Conservation (phyloP, 2,888 invertebrate genomes). For the Ptychoptera albimana region DNA sequence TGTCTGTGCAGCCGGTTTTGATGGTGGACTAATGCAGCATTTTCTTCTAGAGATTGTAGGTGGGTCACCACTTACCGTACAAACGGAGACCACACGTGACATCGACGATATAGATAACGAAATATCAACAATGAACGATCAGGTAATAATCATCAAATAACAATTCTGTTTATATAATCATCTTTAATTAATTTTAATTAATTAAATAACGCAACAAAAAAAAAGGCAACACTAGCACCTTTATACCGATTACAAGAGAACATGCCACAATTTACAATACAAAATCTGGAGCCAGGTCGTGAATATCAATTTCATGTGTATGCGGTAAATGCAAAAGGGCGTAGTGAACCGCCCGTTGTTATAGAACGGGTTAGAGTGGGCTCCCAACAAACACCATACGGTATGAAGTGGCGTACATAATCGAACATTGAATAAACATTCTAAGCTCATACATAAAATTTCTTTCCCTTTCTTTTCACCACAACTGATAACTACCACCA, state of each 20-base stretch:
- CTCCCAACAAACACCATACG: slow-evolving; percentile 31
- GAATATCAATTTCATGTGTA: slow-evolving; percentile 66
- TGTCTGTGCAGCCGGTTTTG: slow-evolving; percentile 60
- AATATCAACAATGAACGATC: slow-evolving; percentile 46
- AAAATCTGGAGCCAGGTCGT: slow-evolving; percentile 56
- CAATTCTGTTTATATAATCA: not conserved
- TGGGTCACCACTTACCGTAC: slow-evolving; percentile 33
- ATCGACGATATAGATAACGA: slow-evolving; percentile 34
- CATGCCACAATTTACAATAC: slow-evolving; percentile 53
- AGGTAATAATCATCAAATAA: slow-evolving; percentile 31
- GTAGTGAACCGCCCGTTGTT: slow-evolving; percentile 56
- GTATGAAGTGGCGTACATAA: slow-evolving; percentile 15
- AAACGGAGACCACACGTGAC: slow-evolving; percentile 32
- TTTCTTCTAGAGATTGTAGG: slow-evolving; percentile 66
- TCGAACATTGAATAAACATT: too few relatives aligned
- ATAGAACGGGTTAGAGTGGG: slow-evolving; percentile 36
- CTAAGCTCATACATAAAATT: not conserved
- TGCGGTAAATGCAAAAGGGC: slow-evolving; percentile 66
- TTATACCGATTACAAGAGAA: slow-evolving; percentile 46
- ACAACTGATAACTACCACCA: not conserved
- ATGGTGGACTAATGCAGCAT: slow-evolving; percentile 67
- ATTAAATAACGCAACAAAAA: slow-evolving; percentile 5
- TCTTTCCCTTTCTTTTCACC: not conserved
- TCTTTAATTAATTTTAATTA: slow-evolving; percentile 3
- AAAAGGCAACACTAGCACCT: slow-evolving; percentile 36